Base-by-base conservation (phyloP, 2,113 vertebrate genomes). In the Mola mola region DNA sequence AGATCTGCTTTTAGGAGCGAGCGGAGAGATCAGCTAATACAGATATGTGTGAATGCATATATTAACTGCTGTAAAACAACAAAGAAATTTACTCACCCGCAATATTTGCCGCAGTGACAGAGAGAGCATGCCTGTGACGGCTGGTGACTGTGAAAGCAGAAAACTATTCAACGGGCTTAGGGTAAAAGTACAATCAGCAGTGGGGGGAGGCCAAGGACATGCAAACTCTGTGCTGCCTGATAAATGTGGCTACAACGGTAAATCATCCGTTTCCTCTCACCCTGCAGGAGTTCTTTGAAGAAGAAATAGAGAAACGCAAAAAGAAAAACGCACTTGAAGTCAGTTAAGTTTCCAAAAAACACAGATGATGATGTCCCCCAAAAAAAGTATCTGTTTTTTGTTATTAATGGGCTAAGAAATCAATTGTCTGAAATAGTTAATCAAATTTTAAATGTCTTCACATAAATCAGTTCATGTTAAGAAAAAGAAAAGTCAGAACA, bases 61-160 rank as follows among this genome's bases (percentile, higher is more conserved):
- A 42, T 44, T 13, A 29, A 25, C 29, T 2, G 29, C 7, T 17
- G n/a, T 40, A 40, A 40, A n/a, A 17, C 37, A 8, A 40, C 6
- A 53, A 36, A 62, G 1, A 17, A 28, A 70, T 10, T 11, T 51
- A 77, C 80, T 85, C 62, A 88, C 84, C 78, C 21, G 29, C 21
- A 82, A 25, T 29, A 51, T 63, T 38, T 66, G 53, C n/a, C 6
- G 22, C 16, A 84, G 6, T 4, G 66, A 72, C 64, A 80, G 51
- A 21, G 61, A 70, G 8, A 86, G 15, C 81, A 86, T 85, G 63
- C 43, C 61, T 63, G 51, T 53, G 33, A 62, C 59, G 49, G 64
- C 50, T 37, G 65, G 37, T 16, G 6, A 40, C 53, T 46, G 46
- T 42, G 20, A 70, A 74, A 72, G 41, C 16, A 75, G 20, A 80